These are phyloP conservation scores for Gyps fulvus DNA, from an alignment of 2,113 vertebrate species.

Conservation along the genomic window DNA sequence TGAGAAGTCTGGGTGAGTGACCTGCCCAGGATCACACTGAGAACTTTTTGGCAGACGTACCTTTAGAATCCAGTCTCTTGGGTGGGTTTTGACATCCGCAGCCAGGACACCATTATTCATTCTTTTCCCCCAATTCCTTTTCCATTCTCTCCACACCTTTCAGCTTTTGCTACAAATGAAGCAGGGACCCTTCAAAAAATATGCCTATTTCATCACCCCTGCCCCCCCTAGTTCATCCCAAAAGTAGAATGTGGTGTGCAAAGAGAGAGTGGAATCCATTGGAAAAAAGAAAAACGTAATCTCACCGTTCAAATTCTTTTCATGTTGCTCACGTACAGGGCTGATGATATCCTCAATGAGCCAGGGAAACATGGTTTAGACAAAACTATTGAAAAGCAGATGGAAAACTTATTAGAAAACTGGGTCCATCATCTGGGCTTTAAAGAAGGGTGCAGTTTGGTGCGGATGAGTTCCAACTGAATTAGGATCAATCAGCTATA, in stretches of 20 bases:
- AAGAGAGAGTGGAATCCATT: not conserved
- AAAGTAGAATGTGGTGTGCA: not conserved
- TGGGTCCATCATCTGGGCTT: not conserved
- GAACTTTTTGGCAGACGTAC: not conserved
- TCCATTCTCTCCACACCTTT: not conserved
- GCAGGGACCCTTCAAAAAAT: not conserved
- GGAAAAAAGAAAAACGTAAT: not conserved
- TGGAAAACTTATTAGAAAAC: not conserved
- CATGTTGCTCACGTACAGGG: not conserved
- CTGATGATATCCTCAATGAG: not conserved
- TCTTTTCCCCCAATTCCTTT: not conserved
- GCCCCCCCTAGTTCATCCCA: not conserved
- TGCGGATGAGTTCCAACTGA: not conserved
- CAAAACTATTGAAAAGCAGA: constrained; percentile 18
- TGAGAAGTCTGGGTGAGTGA: not conserved
- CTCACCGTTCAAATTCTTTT: not conserved
- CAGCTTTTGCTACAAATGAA: not conserved
- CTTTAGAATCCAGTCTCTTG: not conserved
- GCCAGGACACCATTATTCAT: not conserved
- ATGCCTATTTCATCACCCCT: not conserved
- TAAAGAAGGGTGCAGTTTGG: not conserved
- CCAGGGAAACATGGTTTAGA: not conserved
- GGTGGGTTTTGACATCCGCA: not conserved
- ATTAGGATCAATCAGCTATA: not conserved
- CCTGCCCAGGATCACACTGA: not conserved